Conservation (phyloP, 2,888 invertebrate genomes). For the Craniophora ligustri region DNA sequence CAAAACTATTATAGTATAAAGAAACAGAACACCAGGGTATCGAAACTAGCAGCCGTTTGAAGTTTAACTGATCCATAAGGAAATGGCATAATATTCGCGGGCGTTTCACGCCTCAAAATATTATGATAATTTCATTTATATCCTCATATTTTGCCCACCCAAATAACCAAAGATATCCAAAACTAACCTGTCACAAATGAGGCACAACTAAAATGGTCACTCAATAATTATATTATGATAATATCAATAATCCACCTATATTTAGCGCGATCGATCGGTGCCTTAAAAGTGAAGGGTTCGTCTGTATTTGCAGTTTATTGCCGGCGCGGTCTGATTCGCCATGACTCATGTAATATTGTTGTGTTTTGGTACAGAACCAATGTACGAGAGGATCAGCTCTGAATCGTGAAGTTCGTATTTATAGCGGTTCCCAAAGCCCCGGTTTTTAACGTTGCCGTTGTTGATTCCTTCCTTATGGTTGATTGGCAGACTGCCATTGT, state of each 20-base stretch:
- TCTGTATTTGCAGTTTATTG: conserved; percentile 26
- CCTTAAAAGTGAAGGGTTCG: conserved; percentile 51
- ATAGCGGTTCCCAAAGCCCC: conserved; percentile 18
- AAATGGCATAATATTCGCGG: background rate
- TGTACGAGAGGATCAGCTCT: conserved; percentile 1
- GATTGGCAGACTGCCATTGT: conserved; percentile 45
- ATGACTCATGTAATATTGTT: conserved; percentile 41
- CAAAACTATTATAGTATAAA: too few relatives aligned
- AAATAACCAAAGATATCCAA: background rate
- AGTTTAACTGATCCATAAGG: too few relatives aligned
- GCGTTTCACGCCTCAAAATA: background rate
- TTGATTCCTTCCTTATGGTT: conserved; percentile 32
- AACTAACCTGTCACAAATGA: conserved; percentile 1
- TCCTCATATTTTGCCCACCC: background rate
- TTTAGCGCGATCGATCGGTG: conserved; percentile 17
- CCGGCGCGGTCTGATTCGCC: conserved; percentile 4
- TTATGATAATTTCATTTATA: background rate
- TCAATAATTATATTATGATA: conserved; percentile 28
- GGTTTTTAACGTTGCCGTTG: conserved; percentile 28
- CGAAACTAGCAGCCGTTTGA: too few relatives aligned
- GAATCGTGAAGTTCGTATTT: conserved; percentile 16
- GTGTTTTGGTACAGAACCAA: conserved; percentile 18
- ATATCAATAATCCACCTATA: conserved; percentile 38
- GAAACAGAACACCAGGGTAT: too few relatives aligned
- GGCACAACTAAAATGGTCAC: conserved; percentile 21